Evolutionary conservation across 2,797 vertebrate genomes (phyloP).

Genomic region (Selene dorsalis): DNA sequence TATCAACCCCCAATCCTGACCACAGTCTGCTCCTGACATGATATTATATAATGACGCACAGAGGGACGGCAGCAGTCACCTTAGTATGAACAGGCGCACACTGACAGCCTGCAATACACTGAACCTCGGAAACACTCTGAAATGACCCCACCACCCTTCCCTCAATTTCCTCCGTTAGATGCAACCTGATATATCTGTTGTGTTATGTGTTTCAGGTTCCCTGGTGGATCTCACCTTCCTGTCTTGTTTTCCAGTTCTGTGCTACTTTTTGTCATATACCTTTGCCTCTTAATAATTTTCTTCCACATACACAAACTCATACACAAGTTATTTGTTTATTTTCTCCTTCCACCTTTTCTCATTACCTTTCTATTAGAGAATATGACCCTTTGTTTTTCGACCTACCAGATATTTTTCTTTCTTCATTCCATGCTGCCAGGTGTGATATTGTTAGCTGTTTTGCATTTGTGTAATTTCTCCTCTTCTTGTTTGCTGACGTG

Average conservation of each 20-base stretch:
- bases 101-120: constrained; percentile 12
- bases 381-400: not conserved
- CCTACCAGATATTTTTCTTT: not conserved
- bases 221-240: not conserved
- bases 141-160: not conserved
- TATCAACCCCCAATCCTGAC: not conserved
- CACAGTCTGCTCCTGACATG: not conserved
- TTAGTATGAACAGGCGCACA: not conserved
- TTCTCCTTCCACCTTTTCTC: not conserved
- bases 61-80: not conserved
- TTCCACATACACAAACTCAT: not conserved
- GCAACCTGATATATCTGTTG: not conserved
- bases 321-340: not conserved
- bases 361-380: not conserved
- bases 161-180: constrained; percentile 8
- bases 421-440: not conserved
- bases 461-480: not conserved
- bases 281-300: not conserved
- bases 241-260: not conserved
- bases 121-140: constrained; percentile 28
- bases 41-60: not conserved
- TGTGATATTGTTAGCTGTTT: not conserved
- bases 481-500: not conserved
- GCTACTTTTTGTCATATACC: not conserved
- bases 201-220: constrained; percentile 13